A percentile compares a stretch with the other conserved stretches of the same genome.
Conservation (phyloP, 2,888 invertebrate genomes). For the Nesidiocoris tenuis region DNA sequence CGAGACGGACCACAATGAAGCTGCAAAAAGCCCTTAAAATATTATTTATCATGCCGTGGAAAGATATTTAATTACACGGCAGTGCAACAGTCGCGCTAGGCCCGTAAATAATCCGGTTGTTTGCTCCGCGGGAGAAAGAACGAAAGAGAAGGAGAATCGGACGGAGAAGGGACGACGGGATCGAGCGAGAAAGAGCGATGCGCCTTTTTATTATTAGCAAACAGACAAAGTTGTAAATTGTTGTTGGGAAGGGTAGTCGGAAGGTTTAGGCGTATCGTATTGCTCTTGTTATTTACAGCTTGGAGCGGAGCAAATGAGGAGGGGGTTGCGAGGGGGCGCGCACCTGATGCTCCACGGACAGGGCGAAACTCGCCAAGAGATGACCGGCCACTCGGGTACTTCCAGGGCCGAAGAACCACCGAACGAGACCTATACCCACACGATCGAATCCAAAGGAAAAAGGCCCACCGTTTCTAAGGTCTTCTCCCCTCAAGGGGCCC, state of each 20-base stretch:
- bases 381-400: neutral
- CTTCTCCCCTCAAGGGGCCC: neutral
- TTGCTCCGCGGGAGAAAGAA: conserved; percentile 35
- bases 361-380: no score
- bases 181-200: no score
- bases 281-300: conserved; percentile 44
- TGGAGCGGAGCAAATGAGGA: conserved; percentile 33
- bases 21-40: conserved; percentile 43
- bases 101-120: conserved; percentile 44
- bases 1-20: conserved; percentile 30
- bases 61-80: conserved; percentile 44
- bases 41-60: conserved; percentile 43
- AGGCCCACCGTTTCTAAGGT: conserved; percentile 31
- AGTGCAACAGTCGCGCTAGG: conserved; percentile 4
- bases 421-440: neutral
- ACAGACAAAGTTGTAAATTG: conserved; percentile 45
- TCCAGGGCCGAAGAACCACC: neutral
- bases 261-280: conserved; percentile 42
- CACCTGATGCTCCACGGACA: neutral
- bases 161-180: conserved; percentile 18
- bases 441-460: conserved; percentile 30
- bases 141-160: conserved; percentile 19
- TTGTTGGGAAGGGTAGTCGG: conserved; percentile 16
- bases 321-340: conserved; percentile 17
- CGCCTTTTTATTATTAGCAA: conserved; percentile 44